These are phyloP conservation scores for Pararge aegeria DNA, from an alignment of 1,140 invertebrate genomes.

Conservation along the genomic window DNA sequence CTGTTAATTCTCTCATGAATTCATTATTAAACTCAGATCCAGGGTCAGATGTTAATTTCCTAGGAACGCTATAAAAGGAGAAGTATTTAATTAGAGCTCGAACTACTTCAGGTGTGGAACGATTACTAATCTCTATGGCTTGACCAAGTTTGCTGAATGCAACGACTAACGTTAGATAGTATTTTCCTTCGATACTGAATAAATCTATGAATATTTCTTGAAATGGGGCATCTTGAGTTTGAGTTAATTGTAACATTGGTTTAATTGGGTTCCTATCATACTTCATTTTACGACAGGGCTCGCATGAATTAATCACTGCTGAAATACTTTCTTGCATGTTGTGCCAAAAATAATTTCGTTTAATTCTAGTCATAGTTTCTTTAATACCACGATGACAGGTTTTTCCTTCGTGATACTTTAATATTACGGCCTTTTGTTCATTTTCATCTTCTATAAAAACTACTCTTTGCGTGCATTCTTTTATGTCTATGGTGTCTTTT, in stretches of 20 bases:
- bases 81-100: slow-evolving; percentile 36
- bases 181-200: slow-evolving; percentile 35
- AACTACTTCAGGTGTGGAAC: slow-evolving; percentile 36
- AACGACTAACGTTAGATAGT: slow-evolving; percentile 37
- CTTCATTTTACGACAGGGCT: not conserved
- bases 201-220: slow-evolving; percentile 43
- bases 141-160: slow-evolving; percentile 44
- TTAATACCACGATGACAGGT: not conserved
- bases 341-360: not conserved
- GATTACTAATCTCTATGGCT: slow-evolving; percentile 31
- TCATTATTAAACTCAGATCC: slow-evolving; percentile 44
- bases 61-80: slow-evolving; percentile 30
- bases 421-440: not conserved
- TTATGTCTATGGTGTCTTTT: too few relatives aligned
- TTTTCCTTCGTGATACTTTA: not conserved
- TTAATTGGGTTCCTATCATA: not conserved
- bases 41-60: slow-evolving; percentile 33
- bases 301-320: not conserved
- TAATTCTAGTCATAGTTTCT: not conserved
- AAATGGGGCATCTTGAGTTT: slow-evolving; percentile 33
- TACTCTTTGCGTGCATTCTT: too few relatives aligned
- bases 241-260: not conserved
- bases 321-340: not conserved
- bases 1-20: slow-evolving; percentile 34
- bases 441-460: too few relatives aligned